A percentile compares a stretch with the other conserved stretches of the same genome.
Conservation (phyloP, 2,888 invertebrate species). For the Ditylenchus weischeri region DNA sequence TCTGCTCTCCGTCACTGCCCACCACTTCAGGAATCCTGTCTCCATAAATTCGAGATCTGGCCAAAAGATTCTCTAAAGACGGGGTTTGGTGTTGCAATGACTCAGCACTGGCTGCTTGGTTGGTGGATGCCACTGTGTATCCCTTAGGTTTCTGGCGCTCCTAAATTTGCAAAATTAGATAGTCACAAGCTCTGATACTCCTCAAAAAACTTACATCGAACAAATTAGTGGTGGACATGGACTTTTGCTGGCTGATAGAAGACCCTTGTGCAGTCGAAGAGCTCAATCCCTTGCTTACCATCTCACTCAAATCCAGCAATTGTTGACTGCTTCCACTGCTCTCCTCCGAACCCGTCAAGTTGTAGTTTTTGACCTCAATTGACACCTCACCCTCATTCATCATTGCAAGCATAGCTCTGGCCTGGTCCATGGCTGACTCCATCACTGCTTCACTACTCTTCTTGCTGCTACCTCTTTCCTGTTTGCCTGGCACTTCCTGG, state of each 20-base stretch:
- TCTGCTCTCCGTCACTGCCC: constrained; percentile 9
- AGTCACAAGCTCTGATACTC: neutral
- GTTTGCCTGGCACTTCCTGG: neutral
- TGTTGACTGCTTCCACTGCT: no score
- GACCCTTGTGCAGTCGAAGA: neutral
- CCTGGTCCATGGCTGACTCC: neutral
- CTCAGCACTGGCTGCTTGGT: constrained; percentile 63
- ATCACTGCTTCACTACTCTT: neutral
- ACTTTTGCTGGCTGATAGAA: constrained; percentile 44
- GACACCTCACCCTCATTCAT: neutral
- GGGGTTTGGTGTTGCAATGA: constrained; percentile 60
- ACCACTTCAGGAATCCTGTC: constrained; percentile 36
- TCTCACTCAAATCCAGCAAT: neutral
- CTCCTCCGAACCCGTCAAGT: neutral
- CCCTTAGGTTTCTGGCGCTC: constrained; percentile 15
- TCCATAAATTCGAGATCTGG: constrained; percentile 46
- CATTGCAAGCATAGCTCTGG: no score
- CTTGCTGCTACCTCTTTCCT: neutral
- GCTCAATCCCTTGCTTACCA: neutral
- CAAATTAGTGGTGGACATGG: constrained; percentile 58
- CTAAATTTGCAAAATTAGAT: neutral
- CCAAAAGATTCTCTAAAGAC: constrained; percentile 56
- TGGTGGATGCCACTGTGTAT: constrained; percentile 61
- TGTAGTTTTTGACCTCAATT: constrained; percentile 8
- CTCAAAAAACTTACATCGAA: constrained; percentile 42